phyloP scores from a whole-genome alignment of 2,797 vertebrate species.

The Coregonus suidteri region DNA sequence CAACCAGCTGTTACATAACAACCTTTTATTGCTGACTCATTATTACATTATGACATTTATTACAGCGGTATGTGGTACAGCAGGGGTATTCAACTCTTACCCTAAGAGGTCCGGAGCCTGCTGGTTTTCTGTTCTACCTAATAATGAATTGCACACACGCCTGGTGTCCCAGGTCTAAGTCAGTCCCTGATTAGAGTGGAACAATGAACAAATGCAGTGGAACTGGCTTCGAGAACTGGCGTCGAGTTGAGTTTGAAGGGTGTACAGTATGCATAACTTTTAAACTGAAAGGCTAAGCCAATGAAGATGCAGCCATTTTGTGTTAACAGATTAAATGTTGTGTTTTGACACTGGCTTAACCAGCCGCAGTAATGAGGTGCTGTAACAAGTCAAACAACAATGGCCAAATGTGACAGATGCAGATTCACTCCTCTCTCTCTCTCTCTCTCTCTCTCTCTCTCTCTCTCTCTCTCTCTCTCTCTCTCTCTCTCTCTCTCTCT shows the following conservation, averaged over 20 bases:
- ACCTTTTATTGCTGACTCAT: neutral
- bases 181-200: too few species aligned
- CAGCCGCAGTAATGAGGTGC: constrained; percentile 13
- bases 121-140: too few species aligned
- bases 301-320: constrained; percentile 23
- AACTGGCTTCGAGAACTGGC: too few species aligned
- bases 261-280: neutral
- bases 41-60: neutral
- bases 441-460: neutral
- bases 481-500: neutral
- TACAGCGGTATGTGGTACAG: neutral
- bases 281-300: constrained; percentile 11
- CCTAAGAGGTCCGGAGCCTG: too few species aligned
- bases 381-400: constrained; percentile 45
- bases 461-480: neutral
- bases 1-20: neutral
- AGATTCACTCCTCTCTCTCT: constrained; percentile 31
- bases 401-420: constrained; percentile 55
- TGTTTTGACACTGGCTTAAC: constrained; percentile 23
- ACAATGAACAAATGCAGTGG: too few species aligned
- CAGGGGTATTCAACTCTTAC: too few species aligned
- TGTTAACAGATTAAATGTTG: constrained; percentile 30
- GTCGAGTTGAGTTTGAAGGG: too few species aligned
- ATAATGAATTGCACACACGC: too few species aligned
- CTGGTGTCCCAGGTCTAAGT: too few species aligned